A percentile compares a stretch with the other conserved stretches of the same genome.
phyloP scores from a whole-genome alignment of 2,113 vertebrate species.

The Seriola quinqueradiata region DNA sequence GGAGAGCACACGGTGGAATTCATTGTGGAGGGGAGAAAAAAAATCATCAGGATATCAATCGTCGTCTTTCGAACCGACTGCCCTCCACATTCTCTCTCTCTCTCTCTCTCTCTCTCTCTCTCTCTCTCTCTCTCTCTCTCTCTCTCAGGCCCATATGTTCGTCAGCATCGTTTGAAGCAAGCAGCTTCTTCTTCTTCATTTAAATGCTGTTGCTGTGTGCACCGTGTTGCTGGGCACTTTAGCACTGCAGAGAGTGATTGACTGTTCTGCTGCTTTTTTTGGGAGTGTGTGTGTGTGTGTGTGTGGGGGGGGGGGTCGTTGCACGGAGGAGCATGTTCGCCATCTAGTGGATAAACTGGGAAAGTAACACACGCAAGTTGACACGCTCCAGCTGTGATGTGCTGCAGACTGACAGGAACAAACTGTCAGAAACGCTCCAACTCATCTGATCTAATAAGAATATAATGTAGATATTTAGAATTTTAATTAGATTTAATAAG shows the following conservation, averaged over 20 bases:
- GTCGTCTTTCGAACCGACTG: conserved; percentile 11
- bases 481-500: neutral
- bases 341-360: conserved; percentile 63
- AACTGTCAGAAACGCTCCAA: neutral
- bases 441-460: neutral
- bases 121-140: conserved; percentile 1
- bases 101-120: no score
- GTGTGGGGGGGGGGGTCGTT: no score
- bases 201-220: conserved; percentile 57
- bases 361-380: neutral
- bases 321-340: conserved; percentile 21
- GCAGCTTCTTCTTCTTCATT: conserved; percentile 64
- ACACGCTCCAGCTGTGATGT: neutral
- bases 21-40: no score
- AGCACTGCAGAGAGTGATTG: conserved; percentile 48
- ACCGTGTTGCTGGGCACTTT: conserved; percentile 66
- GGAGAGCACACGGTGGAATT: neutral
- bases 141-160: conserved; percentile 32
- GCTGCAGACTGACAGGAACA: neutral
- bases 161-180: conserved; percentile 46
- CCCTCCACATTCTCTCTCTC: neutral
- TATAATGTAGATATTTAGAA: neutral
- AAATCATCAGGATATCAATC: conserved; percentile 31
- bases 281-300: no score
- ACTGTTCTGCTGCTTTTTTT: neutral